phyloP scores from a whole-genome alignment of 2,888 invertebrate species.

The Drosophila formosana region DNA sequence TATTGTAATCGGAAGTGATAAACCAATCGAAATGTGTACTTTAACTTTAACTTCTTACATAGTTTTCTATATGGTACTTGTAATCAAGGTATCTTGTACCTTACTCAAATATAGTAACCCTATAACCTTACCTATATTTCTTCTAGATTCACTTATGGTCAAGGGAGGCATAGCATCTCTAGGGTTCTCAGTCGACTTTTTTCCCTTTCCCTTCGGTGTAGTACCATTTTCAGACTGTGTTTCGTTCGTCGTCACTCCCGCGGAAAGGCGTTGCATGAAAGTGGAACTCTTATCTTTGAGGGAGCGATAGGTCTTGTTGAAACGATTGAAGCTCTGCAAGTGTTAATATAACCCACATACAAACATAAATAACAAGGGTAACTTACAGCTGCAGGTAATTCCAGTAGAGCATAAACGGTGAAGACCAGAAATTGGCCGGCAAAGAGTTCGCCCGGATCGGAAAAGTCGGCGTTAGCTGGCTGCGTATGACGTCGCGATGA shows the following conservation, averaged over 20 bases:
- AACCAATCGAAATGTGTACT: too few relatives aligned
- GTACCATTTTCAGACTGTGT: conserved; percentile 39
- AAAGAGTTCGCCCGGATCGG: conserved; percentile 83
- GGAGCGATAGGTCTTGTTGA: conserved; percentile 84
- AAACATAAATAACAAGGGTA: conserved; percentile 6
- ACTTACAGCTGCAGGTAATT: conserved; percentile 84
- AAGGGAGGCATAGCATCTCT: conserved; percentile 77
- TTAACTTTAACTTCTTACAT: too few relatives aligned
- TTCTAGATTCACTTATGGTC: conserved; percentile 83
- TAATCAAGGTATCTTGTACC: too few relatives aligned
- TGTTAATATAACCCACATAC: conserved; percentile 40
- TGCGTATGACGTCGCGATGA: conserved; percentile 52
- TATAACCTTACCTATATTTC: conserved; percentile 82
- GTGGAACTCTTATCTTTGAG: conserved; percentile 83
- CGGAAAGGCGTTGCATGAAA: conserved; percentile 80
- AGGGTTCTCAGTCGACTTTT: conserved; percentile 66
- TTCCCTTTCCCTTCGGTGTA: conserved; percentile 40
- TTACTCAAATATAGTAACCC: background rate
- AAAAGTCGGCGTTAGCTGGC: conserved; percentile 49
- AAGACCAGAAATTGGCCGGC: conserved; percentile 85
- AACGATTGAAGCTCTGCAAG: conserved; percentile 83
- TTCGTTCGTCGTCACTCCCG: conserved; percentile 39
- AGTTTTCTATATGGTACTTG: too few relatives aligned
- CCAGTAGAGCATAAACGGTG: conserved; percentile 85
- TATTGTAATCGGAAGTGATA: too few relatives aligned